phyloP scores from a whole-genome alignment of 2,113 vertebrate species.

The Hymenochirus boettgeri region DNA sequence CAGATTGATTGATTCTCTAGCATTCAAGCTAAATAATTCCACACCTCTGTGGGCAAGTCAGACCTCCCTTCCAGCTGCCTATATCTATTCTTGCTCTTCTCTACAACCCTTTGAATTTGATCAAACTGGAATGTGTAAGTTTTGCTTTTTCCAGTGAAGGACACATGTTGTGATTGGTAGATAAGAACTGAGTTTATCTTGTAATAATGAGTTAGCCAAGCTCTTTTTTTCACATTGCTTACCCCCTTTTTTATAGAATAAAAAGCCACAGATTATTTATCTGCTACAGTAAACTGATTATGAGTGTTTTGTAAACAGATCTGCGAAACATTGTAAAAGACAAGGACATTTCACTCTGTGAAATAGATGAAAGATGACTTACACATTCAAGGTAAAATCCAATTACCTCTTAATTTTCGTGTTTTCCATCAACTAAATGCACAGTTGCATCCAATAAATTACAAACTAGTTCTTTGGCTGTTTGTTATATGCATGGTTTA shows the following conservation, averaged over 20 bases:
- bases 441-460: background rate
- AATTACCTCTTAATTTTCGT: background rate
- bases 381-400: background rate
- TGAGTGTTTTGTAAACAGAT: background rate
- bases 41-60: constrained; percentile 14
- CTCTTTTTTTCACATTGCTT: background rate
- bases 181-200: background rate
- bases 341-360: background rate
- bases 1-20: constrained; percentile 21
- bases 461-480: too few relatives aligned
- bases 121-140: background rate
- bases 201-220: background rate
- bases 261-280: background rate
- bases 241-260: background rate
- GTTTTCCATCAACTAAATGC: background rate
- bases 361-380: background rate
- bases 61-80: constrained; percentile 20
- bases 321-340: background rate
- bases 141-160: constrained; percentile 1
- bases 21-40: constrained; percentile 15
- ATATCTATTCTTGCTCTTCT: background rate
- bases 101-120: background rate
- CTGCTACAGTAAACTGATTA: background rate
- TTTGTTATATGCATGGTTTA: too few relatives aligned
- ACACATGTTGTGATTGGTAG: too few relatives aligned